A percentile compares a stretch with the other conserved stretches of the same genome.
Evolutionary conservation across 2,888 invertebrate species (phyloP).

Genomic region (Arenicola marina): DNA sequence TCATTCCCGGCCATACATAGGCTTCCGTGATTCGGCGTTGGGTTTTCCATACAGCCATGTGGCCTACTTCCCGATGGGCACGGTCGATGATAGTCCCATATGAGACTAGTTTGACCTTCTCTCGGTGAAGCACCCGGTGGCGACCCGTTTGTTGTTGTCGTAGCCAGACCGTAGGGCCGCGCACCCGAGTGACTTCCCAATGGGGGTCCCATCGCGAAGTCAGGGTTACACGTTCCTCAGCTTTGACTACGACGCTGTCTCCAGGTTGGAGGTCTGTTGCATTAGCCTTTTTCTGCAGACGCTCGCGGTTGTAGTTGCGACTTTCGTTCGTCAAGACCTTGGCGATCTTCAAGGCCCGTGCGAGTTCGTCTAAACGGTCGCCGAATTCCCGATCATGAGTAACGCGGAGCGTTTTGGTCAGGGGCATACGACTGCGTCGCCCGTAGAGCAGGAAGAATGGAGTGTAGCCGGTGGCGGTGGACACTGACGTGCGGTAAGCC

Average conservation of each 20-base stretch:
- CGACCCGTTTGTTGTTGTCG: slow-evolving; percentile 1
- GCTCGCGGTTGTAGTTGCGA: neutral
- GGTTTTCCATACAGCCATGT: slow-evolving; percentile 2
- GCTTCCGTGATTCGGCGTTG: neutral
- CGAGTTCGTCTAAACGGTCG: slow-evolving; percentile 15
- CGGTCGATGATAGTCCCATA: too few species aligned
- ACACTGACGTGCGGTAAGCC: slow-evolving; percentile 7
- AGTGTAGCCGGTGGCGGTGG: slow-evolving; percentile 3
- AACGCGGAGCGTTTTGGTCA: neutral
- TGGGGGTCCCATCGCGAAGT: too few species aligned
- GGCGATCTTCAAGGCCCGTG: slow-evolving; percentile 8
- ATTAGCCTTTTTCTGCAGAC: neutral
- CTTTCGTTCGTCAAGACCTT: too few species aligned
- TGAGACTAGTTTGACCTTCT: slow-evolving; percentile 5
- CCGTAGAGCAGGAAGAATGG: slow-evolving; percentile 17
- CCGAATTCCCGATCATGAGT: neutral
- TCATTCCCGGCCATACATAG: slow-evolving; percentile 20
- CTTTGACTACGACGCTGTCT: slow-evolving; percentile 2
- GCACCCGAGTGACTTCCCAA: slow-evolving; percentile 6
- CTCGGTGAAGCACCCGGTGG: neutral
- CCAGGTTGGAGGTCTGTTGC: too few species aligned
- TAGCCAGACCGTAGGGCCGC: slow-evolving; percentile 1
- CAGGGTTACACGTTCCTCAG: slow-evolving; percentile 6
- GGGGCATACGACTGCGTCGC: neutral
- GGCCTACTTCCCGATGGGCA: slow-evolving; percentile 17